These are phyloP conservation scores for Drosophila arizonae DNA, from an alignment of 1,140 invertebrate genomes.

Conservation along the genomic window DNA sequence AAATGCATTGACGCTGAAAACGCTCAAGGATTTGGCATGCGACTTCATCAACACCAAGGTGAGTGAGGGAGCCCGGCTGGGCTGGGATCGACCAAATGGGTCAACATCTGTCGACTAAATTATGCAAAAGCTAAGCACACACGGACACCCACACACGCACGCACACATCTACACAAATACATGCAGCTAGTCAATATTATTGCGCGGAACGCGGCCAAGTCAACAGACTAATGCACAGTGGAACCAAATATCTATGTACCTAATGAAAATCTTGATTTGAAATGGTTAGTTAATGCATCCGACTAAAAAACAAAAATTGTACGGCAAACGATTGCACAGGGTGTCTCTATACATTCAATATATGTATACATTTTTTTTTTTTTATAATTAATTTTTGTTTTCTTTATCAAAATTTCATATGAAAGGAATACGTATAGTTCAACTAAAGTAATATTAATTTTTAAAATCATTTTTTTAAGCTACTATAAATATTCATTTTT, in stretches of 20 bases:
- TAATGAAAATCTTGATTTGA: too few species aligned
- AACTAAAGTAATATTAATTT: too few species aligned
- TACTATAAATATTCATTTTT: too few species aligned
- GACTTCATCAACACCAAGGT: conserved; percentile 97
- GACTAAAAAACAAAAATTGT: too few species aligned
- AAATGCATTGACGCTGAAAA: conserved; percentile 92
- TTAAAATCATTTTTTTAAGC: too few species aligned
- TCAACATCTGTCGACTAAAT: conserved; percentile 59
- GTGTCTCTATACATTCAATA: too few species aligned
- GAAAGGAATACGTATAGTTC: too few species aligned
- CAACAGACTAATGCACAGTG: conserved; percentile 30
- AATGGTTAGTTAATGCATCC: too few species aligned
- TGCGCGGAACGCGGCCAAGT: conserved; percentile 55
- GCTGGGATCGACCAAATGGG: conserved; percentile 17
- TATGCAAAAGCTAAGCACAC: conserved; percentile 49
- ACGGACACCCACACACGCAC: conserved; percentile 3
- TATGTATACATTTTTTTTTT: too few species aligned
- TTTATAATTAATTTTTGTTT: too few species aligned
- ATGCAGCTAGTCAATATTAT: conserved; percentile 47
- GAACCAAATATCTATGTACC: neutral
- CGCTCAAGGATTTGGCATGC: conserved; percentile 96
- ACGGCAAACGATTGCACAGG: too few species aligned
- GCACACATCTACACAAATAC: neutral
- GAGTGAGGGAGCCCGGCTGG: conserved; percentile 58
- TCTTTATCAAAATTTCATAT: too few species aligned